Base-by-base conservation (phyloP, 2,797 vertebrate species). In the Lepidocolaptes lacrymiger region DNA sequence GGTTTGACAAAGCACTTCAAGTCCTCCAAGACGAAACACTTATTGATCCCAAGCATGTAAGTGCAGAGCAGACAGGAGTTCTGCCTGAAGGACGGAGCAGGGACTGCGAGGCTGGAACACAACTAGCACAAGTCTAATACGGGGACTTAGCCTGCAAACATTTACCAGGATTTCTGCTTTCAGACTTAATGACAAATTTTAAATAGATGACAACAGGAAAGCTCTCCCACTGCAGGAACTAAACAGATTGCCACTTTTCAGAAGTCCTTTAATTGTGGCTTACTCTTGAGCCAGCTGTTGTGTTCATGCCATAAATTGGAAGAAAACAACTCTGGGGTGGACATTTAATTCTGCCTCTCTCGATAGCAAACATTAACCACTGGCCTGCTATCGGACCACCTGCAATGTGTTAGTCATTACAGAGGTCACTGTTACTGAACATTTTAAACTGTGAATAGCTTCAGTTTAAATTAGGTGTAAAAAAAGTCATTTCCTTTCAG, bases 381-480 rank as follows among this genome's bases (percentile, higher is more conserved):
- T 94, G 98, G 97, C 97, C 97, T 96, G 98, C 98, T 98, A 96
- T 97, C 62, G 76, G 98, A 99, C 99, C 99, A 99, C 99, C 99
- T 99, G 98, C 98, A 99, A 98, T 98, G 99, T 99, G 99, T 98
- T 98, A 99, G 98, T 98, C 98, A 99, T 99, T 99, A 99, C 96
- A 97, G 98, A 98, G 99, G 99, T 99, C 99, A 99, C 97, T 97
- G 98, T 98, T 99, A 98, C 98, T 94, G 98, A 98, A 98, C 98
- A 98, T 99, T 98, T 99, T 99, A 99, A 99, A 99, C 98, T 98
- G 98, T 98, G 98, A 99, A 99, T 99, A 99, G 99, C 98, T 99
- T 99, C 98, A 98, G 98, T 98, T 99, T 99, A 99, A 99, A 99
- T 99, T 99, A 99, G 99, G 99, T 99, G 99, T 99, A 99, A 99